phyloP scores from a whole-genome alignment of 2,113 vertebrate species.

The Atherinomorus stipes region DNA sequence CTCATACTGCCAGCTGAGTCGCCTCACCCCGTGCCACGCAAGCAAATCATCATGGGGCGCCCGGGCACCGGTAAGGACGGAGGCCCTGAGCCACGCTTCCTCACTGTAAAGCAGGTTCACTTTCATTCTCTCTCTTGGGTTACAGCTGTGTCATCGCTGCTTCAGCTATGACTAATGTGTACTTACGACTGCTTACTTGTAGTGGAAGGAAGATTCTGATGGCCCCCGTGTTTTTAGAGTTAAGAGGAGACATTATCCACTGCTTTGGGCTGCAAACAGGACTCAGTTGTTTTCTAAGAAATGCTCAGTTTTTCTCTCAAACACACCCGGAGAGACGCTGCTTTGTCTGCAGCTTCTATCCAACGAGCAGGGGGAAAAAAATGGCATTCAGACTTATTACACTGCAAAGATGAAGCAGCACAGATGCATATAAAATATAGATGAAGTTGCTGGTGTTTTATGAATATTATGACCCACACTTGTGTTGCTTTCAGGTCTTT shows the following conservation, averaged over 20 bases:
- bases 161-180: conserved; percentile 47
- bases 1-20: conserved; percentile 91
- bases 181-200: conserved; percentile 46
- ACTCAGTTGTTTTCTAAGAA: not conserved
- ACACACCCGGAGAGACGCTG: not conserved
- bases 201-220: conserved; percentile 2
- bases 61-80: conserved; percentile 89
- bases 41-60: conserved; percentile 95
- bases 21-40: conserved; percentile 90
- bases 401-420: not conserved
- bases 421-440: conserved; percentile 1
- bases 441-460: conserved; percentile 1
- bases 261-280: not conserved
- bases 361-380: not conserved
- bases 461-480: not conserved
- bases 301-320: not conserved
- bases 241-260: not conserved
- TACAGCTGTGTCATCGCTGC: conserved; percentile 45
- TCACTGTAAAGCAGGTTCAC: conserved; percentile 2
- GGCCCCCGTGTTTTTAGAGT: not conserved
- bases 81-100: conserved; percentile 11
- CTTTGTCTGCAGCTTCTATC: not conserved
- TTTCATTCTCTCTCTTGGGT: conserved; percentile 51
- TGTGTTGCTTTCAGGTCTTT: not conserved
- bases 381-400: conserved; percentile 1